A percentile compares a stretch with the other conserved stretches of the same genome.
phyloP scores from a whole-genome alignment of 2,113 vertebrate species.

The Rhabdomys dilectus region DNA sequence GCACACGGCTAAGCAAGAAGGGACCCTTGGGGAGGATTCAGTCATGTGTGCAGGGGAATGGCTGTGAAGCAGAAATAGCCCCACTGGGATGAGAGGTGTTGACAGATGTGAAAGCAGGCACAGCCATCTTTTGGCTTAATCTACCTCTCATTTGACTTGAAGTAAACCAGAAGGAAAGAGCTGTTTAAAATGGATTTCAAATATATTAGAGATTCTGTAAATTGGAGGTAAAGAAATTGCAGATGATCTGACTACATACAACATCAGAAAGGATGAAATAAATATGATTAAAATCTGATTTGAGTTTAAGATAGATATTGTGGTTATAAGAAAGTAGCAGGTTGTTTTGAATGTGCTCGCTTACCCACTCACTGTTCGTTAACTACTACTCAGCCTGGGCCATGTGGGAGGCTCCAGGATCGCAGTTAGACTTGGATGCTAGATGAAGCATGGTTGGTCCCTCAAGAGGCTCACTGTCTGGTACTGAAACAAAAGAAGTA shows the following conservation, averaged over 20 bases:
- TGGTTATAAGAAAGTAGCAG: constrained; percentile 21
- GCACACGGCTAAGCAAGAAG: constrained; percentile 47
- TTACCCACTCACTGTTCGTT: constrained; percentile 44
- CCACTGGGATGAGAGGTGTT: constrained; percentile 54
- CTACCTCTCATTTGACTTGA: constrained; percentile 77
- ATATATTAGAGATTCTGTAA: constrained; percentile 76
- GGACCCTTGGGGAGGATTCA: constrained; percentile 53
- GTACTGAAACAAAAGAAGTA: not conserved
- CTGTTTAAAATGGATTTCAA: constrained; percentile 71
- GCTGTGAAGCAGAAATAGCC: constrained; percentile 68
- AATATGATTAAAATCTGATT: constrained; percentile 61
- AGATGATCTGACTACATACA: constrained; percentile 9
- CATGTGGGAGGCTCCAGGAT: not conserved
- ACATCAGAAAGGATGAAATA: constrained; percentile 52
- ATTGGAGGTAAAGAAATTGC: constrained; percentile 64
- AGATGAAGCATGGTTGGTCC: not conserved
- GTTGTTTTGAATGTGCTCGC: constrained; percentile 55
- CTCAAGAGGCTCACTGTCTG: not conserved
- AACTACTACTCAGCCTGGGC: constrained; percentile 33
- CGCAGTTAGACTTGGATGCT: not conserved
- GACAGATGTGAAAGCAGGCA: constrained; percentile 66
- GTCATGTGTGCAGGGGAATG: constrained; percentile 51
- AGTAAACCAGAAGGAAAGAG: constrained; percentile 70
- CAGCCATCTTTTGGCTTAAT: constrained; percentile 71
- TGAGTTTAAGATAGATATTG: constrained; percentile 40